A percentile compares a stretch with the other conserved stretches of the same genome.
Conservation (phyloP, 2,888 invertebrate species). For the Pycnomerus fuliginosus region DNA sequence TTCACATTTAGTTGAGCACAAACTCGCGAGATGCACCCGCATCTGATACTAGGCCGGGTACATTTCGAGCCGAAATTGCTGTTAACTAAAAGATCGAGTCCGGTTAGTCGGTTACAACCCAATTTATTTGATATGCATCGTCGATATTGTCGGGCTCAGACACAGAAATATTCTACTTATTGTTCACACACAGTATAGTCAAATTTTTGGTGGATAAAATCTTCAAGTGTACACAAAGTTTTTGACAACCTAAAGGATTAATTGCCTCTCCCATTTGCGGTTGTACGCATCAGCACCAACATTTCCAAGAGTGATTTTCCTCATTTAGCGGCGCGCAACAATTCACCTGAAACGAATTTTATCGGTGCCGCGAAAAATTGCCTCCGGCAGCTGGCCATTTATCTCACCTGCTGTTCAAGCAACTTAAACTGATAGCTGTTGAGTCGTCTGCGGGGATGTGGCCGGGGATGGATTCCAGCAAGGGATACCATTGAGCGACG, state of each 20-base stretch:
- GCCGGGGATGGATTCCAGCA: conserved; percentile 69
- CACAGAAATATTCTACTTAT: conserved; percentile 15
- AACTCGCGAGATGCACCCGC: neutral
- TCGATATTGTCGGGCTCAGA: conserved; percentile 15
- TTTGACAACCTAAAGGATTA: conserved; percentile 17
- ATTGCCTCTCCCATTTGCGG: conserved; percentile 9
- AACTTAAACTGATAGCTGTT: conserved; percentile 58
- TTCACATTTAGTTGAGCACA: neutral
- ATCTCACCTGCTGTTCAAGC: conserved; percentile 64
- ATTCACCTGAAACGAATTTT: conserved; percentile 7
- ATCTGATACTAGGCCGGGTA: neutral
- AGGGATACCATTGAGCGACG: conserved; percentile 81
- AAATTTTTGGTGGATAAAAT: conserved; percentile 13
- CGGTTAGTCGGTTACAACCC: too few relatives aligned
- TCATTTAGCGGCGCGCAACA: neutral
- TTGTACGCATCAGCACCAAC: conserved; percentile 18
- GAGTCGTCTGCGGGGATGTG: conserved; percentile 58
- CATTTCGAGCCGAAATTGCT: too few relatives aligned
- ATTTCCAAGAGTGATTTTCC: conserved; percentile 3
- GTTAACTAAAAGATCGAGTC: too few relatives aligned
- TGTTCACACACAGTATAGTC: conserved; percentile 21
- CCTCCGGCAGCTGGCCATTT: too few relatives aligned
- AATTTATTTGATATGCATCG: conserved; percentile 21
- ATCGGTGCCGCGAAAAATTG: neutral
- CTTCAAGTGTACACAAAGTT: conserved; percentile 15